A percentile compares a stretch with the other conserved stretches of the same genome.
These are phyloP conservation scores for Adela reaumurella DNA, from an alignment of 2,888 invertebrate species.

Conservation along the genomic window DNA sequence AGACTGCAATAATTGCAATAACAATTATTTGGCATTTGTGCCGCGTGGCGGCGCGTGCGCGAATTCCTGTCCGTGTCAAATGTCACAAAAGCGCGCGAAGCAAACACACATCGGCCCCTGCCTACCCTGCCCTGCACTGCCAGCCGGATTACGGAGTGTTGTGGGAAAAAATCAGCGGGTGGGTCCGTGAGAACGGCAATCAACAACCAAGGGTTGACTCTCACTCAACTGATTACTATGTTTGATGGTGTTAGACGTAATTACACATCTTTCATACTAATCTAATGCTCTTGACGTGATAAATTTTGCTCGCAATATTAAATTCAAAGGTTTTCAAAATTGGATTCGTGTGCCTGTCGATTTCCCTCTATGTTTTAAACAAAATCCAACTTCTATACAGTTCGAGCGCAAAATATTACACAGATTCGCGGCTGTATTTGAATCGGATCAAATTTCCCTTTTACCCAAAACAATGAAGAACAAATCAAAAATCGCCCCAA, in stretches of 20 bases:
- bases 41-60: background rate
- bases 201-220: background rate
- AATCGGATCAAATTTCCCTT: background rate
- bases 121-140: too few relatives aligned
- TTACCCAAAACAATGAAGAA: background rate
- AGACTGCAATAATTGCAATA: background rate
- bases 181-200: background rate
- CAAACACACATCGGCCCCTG: background rate
- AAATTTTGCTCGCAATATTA: too few relatives aligned
- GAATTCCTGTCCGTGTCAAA: background rate
- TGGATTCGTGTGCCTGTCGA: too few relatives aligned
- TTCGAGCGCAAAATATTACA: too few relatives aligned
- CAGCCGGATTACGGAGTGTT: background rate
- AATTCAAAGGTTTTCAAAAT: too few relatives aligned
- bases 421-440: background rate
- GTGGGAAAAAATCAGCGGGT: background rate
- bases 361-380: too few relatives aligned
- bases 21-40: background rate
- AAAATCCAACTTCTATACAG: too few relatives aligned
- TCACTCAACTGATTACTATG: background rate
- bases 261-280: too few relatives aligned
- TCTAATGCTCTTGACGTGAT: too few relatives aligned
- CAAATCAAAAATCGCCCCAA: background rate
- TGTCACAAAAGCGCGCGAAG: background rate
- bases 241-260: background rate